Evolutionary conservation across 2,113 vertebrate genomes (phyloP), one percentile per base, ranked within the genome.

Genomic region (Siphamia tubifer): DNA sequence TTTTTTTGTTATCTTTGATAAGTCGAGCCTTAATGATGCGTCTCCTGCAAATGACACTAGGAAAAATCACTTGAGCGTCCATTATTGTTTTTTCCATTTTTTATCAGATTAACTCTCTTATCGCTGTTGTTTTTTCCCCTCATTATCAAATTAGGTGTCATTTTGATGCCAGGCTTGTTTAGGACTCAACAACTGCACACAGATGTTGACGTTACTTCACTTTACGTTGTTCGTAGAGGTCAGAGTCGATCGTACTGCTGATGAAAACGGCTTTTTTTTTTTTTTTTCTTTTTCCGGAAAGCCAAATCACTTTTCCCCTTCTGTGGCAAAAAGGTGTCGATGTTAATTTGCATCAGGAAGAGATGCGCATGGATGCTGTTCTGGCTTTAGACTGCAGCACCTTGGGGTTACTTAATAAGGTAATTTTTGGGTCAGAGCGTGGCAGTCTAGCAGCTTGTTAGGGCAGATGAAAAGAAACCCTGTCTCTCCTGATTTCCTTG

Each of bases 1-100:
- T 68, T 89, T 81, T 84, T 81, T 58, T 66, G 19, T 79, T 85
- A 72, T 79, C 72, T 71, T 72, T 55, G 77, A 85, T 77, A 89
- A 85, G 60, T 69, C 57, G 51, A 60, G 52, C 38, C 68, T 82
- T 85, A 86, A 87, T 87, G 83, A 82, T 83, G 67, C 69, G 17
- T 85, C 68, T 40, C 70, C 64, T 58, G 77, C 64, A 89, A 89
- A 82, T 31, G 51, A 69, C 70, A 80, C 65, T 45, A 35, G 79
- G 77, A 74, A 82, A 84, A 83, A 66, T 56, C 53, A 35, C 62
- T 82, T 65, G 48, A 35, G 73, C 65, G 5, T 79, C 70, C 68
- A 52, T 73, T 83, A 72, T 87, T 79, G 77, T 74, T 89, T 66
- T 84, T 85, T 84, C 72, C 75, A 12, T 61, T 75, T 77, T 73